These are phyloP conservation scores for Pseudococcus viburni DNA, from an alignment of 2,888 invertebrate species.

Conservation along the genomic window DNA sequence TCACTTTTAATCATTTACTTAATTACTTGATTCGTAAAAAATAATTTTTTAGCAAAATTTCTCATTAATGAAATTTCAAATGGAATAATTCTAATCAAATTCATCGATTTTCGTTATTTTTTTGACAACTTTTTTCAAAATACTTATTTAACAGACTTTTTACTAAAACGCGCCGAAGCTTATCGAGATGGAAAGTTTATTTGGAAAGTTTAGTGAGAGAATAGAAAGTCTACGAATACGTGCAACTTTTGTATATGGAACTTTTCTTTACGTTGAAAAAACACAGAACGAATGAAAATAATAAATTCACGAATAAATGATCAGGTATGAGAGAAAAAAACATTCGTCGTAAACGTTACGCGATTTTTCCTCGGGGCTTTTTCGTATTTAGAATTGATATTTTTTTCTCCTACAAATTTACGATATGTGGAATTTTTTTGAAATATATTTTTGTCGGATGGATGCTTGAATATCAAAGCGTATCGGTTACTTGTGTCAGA, in stretches of 20 bases:
- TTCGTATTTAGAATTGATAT: not conserved
- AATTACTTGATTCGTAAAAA: too few relatives aligned
- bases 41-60: too few relatives aligned
- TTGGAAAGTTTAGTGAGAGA: not conserved
- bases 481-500: conserved; percentile 2
- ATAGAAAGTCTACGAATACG: not conserved
- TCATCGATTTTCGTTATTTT: not conserved
- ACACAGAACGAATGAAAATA: not conserved
- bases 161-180: not conserved
- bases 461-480: not conserved
- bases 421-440: not conserved
- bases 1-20: too few relatives aligned
- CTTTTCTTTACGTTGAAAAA: not conserved
- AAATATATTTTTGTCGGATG: not conserved
- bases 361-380: not conserved
- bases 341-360: not conserved
- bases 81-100: not conserved
- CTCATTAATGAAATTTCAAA: not conserved
- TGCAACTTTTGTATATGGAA: not conserved
- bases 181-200: conserved; percentile 23
- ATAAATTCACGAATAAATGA: conserved; percentile 24
- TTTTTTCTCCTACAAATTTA: not conserved
- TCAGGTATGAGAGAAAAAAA: not conserved
- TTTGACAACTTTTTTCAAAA: not conserved
- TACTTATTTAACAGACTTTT: conserved; percentile 13